Percentiles rank a stretch among this genome's conserved stretches.
These are phyloP conservation scores for Champsocephalus gunnari DNA, from an alignment of 2,797 vertebrate species.

Conservation along the genomic window DNA sequence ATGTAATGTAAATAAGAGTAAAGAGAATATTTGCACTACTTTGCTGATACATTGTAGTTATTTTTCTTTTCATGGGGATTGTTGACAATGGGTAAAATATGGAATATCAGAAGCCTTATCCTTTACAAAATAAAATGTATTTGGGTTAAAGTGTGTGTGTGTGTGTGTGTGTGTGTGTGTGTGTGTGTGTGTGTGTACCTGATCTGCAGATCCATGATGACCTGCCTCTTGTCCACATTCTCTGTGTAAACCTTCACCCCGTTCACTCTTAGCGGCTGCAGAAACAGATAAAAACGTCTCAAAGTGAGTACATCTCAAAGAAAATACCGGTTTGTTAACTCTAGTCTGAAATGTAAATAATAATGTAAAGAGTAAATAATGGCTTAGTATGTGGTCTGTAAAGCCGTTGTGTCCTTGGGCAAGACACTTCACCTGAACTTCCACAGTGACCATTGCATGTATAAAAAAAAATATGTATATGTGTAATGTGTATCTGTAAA, in stretches of 20 bases:
- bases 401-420: too few relatives aligned
- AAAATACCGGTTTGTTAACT: neutral
- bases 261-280: conserved; percentile 93
- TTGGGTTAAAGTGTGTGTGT: neutral
- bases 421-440: too few relatives aligned
- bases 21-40: too few relatives aligned
- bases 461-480: too few relatives aligned
- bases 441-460: too few relatives aligned
- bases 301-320: neutral
- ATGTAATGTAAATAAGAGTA: neutral
- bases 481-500: too few relatives aligned
- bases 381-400: too few relatives aligned
- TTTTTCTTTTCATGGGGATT: neutral
- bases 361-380: too few relatives aligned
- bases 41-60: neutral
- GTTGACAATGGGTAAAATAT: neutral
- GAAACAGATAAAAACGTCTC: conserved; percentile 7
- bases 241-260: conserved; percentile 98
- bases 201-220: conserved; percentile 97
- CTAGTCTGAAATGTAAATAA: too few relatives aligned
- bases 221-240: conserved; percentile 97
- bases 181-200: conserved; percentile 81
- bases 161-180: too few relatives aligned
- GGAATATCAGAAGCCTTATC: neutral
- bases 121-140: neutral